A percentile compares a stretch with the other conserved stretches of the same genome.
Conservation (phyloP, 2,113 vertebrate species). For the Bufo bufo region DNA sequence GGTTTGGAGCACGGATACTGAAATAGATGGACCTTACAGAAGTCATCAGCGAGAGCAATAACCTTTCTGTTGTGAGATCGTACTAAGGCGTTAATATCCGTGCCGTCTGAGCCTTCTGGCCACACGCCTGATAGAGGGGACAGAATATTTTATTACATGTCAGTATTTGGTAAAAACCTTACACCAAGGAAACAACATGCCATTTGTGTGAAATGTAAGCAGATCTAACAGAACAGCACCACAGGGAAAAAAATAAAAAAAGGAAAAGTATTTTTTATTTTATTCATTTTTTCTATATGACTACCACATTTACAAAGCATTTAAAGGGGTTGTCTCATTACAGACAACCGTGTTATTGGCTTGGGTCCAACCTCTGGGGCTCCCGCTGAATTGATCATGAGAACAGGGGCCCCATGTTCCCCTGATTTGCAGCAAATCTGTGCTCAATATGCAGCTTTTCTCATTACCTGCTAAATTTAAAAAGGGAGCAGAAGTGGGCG, state of each 20-base stretch:
- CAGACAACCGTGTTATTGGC: too few species aligned
- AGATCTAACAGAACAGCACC: background rate
- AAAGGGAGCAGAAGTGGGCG: too few species aligned
- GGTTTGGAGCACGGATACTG: constrained; percentile 92
- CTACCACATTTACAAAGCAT: too few species aligned
- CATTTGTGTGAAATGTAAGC: background rate
- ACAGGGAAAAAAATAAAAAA: background rate
- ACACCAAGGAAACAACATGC: background rate
- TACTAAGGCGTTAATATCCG: constrained; percentile 95
- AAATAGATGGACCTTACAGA: constrained; percentile 97
- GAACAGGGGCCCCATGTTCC: too few species aligned
- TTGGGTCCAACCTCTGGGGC: too few species aligned
- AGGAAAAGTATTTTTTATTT: too few species aligned
- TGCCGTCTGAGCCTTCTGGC: constrained; percentile 97
- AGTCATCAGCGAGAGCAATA: constrained; percentile 95
- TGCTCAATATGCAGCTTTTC: too few species aligned
- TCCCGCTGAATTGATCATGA: too few species aligned
- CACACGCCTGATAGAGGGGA: constrained; percentile 82
- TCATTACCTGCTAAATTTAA: too few species aligned
- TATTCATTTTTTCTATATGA: too few species aligned
- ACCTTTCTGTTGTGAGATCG: constrained; percentile 92
- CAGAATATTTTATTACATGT: background rate
- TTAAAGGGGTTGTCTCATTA: too few species aligned
- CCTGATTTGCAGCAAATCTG: too few species aligned
- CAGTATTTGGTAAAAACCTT: background rate